Evolutionary conservation across 2,888 invertebrate species (phyloP).

Genomic region (Leptopterna dolabrata): DNA sequence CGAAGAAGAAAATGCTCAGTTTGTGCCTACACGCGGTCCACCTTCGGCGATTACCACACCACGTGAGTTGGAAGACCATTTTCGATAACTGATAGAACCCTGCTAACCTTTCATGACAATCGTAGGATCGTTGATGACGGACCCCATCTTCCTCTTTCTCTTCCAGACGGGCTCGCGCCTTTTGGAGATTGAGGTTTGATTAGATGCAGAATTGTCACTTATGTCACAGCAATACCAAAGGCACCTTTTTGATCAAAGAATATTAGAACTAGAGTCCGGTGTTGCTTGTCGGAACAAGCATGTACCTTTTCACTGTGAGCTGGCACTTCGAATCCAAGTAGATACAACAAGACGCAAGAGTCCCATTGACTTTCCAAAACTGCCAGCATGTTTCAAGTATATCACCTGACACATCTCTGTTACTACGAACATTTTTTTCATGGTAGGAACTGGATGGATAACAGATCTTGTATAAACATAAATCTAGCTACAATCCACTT

Average conservation of each 20-base stretch:
- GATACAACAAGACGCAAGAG: too few relatives aligned
- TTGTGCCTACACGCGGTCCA: slow-evolving; percentile 72
- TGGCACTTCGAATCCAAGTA: too few relatives aligned
- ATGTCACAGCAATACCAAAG: not conserved
- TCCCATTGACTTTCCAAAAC: too few relatives aligned
- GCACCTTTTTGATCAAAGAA: not conserved
- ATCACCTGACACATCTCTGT: too few relatives aligned
- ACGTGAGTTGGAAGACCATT: slow-evolving; percentile 40
- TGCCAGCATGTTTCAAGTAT: too few relatives aligned
- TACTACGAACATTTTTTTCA: too few relatives aligned
- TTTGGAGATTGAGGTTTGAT: slow-evolving; percentile 33
- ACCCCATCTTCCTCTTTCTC: slow-evolving; percentile 2
- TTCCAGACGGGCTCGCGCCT: slow-evolving; percentile 42
- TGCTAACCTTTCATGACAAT: too few relatives aligned
- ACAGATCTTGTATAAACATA: too few relatives aligned
- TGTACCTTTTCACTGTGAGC: too few relatives aligned
- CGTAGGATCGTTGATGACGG: not conserved
- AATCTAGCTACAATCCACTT: too few relatives aligned
- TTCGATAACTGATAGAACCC: not conserved
- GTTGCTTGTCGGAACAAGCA: too few relatives aligned
- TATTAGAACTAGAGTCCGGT: not conserved
- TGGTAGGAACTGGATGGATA: too few relatives aligned
- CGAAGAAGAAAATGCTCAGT: slow-evolving; percentile 72
- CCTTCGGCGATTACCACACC: slow-evolving; percentile 69
- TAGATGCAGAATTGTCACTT: slow-evolving; percentile 10